Conservation (phyloP, 2,113 vertebrate genomes). For the Pantherophis guttatus region DNA sequence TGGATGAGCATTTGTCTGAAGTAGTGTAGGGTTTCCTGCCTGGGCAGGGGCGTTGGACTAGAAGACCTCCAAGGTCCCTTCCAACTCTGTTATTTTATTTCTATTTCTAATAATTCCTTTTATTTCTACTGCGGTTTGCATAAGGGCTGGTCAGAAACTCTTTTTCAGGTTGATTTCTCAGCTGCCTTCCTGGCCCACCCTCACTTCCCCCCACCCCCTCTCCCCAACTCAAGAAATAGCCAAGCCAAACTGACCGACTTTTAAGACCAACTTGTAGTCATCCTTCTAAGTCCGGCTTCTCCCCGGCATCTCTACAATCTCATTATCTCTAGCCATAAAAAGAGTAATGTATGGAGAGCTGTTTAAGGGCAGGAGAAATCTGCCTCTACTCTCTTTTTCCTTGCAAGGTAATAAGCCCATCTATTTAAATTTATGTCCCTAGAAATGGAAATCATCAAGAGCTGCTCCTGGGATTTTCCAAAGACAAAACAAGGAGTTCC, state of each 20-base stretch:
- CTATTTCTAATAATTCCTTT: too few species aligned
- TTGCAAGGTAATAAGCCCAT: background rate
- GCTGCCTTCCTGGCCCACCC: background rate
- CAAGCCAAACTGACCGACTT: background rate
- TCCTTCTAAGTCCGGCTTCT: background rate
- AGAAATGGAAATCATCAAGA: background rate
- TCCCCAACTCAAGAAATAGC: background rate
- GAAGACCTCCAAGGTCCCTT: too few species aligned
- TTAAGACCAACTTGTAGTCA: background rate
- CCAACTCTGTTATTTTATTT: too few species aligned
- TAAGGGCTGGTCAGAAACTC: background rate
- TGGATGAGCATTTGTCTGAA: too few species aligned
- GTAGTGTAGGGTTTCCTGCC: too few species aligned
- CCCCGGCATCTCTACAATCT: conserved; percentile 1
- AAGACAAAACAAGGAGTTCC: background rate
- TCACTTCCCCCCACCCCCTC: background rate
- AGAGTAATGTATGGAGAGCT: background rate
- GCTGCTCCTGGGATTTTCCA: background rate
- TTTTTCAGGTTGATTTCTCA: background rate
- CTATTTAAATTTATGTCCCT: background rate
- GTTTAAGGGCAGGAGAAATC: background rate
- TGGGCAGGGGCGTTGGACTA: too few species aligned
- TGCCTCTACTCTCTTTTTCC: background rate
- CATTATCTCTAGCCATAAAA: conserved; percentile 22
- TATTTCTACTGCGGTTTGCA: background rate